Evolutionary conservation across 1,140 invertebrate genomes (phyloP).

Genomic region (Drosophila serrata): DNA sequence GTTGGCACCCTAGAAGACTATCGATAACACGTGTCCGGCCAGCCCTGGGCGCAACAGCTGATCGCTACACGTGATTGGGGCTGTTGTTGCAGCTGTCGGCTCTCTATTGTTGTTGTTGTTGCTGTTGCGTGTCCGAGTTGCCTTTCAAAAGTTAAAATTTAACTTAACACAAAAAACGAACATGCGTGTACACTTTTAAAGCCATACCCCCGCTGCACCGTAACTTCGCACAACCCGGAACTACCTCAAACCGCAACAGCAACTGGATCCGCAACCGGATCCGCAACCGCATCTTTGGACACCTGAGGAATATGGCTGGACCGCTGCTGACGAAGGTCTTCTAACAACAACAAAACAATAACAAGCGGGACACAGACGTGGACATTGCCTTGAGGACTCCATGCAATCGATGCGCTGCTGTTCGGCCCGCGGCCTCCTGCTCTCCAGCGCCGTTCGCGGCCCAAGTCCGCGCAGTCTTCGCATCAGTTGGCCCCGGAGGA

Average conservation of each 20-base stretch:
- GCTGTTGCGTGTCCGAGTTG: slow-evolving; percentile 47
- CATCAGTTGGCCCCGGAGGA: slow-evolving; percentile 15
- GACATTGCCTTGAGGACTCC: slow-evolving; percentile 4
- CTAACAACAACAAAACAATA: slow-evolving; percentile 3
- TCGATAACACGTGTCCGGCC: neutral
- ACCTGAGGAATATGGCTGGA: slow-evolving; percentile 26
- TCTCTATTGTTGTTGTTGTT: slow-evolving; percentile 47
- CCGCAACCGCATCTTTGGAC: neutral
- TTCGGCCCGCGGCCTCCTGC: slow-evolving; percentile 25
- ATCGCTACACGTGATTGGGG: slow-evolving; percentile 64
- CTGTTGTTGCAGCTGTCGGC: slow-evolving; percentile 24
- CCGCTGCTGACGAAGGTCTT: slow-evolving; percentile 16
- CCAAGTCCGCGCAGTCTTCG: slow-evolving; percentile 16
- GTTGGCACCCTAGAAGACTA: neutral
- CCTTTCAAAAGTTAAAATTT: slow-evolving; percentile 48
- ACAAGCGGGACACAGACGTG: neutral
- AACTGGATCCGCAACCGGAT: neutral
- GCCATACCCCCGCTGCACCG: neutral
- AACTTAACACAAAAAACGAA: slow-evolving; percentile 6
- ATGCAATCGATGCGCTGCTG: slow-evolving; percentile 44
- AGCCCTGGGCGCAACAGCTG: slow-evolving; percentile 18
- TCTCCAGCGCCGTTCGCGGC: slow-evolving; percentile 29
- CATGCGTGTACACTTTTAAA: slow-evolving; percentile 23
- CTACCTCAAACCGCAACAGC: slow-evolving; percentile 3
- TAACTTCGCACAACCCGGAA: neutral